These are phyloP conservation scores for Tringa solitaria DNA, from an alignment of 2,113 vertebrate genomes.

Conservation along the genomic window DNA sequence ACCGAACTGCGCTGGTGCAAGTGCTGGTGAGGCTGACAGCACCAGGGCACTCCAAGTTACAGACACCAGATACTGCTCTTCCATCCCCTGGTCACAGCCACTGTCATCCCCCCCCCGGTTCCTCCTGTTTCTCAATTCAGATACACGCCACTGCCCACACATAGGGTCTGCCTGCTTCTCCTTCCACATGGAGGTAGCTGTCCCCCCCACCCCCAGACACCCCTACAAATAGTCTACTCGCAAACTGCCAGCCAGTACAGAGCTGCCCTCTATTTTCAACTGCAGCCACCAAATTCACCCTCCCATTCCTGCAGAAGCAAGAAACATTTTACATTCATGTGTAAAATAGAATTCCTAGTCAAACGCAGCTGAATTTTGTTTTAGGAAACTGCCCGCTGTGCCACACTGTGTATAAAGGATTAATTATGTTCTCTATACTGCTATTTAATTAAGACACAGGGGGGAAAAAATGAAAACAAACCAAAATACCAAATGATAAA, in stretches of 20 bases:
- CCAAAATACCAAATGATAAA: background rate
- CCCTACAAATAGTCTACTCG: background rate
- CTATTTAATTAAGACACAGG: background rate
- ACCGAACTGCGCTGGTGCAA: background rate
- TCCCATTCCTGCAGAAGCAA: background rate
- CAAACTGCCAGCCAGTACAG: background rate
- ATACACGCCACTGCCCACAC: accelerated
- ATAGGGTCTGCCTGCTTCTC: background rate
- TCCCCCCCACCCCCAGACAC: accelerated
- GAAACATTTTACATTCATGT: background rate
- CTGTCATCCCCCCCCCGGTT: too few relatives aligned
- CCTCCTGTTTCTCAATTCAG: background rate
- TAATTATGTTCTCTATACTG: background rate
- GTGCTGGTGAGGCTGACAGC: background rate
- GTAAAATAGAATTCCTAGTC: background rate
- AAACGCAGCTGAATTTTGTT: background rate
- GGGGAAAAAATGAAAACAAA: background rate
- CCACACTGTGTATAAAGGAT: background rate
- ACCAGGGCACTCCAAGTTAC: background rate
- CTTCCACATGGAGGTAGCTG: accelerated
- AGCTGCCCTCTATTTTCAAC: background rate
- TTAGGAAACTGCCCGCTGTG: background rate
- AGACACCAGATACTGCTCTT: background rate
- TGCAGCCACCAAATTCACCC: background rate
- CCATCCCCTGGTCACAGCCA: background rate